Conservation (phyloP, 2,888 invertebrate genomes). For the Tupiocoris notatus region DNA sequence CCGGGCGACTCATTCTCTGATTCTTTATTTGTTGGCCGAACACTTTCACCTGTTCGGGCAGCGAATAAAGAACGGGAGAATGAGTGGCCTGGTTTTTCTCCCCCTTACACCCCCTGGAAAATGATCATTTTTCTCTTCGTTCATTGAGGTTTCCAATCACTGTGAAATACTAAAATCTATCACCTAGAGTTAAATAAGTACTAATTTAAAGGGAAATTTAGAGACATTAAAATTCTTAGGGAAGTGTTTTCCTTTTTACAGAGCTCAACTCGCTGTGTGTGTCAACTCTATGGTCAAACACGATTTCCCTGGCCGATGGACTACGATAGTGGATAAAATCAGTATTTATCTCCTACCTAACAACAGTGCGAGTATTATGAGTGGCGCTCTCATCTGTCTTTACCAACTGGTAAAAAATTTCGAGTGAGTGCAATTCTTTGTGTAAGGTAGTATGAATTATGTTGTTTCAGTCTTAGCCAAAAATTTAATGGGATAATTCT, state of each 20-base stretch:
- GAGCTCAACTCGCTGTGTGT: slow-evolving; percentile 88
- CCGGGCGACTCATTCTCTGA: too few relatives aligned
- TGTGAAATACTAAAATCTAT: too few relatives aligned
- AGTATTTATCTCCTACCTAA: slow-evolving; percentile 82
- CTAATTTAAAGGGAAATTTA: not conserved
- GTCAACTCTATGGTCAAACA: slow-evolving; percentile 89
- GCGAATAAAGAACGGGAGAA: too few relatives aligned
- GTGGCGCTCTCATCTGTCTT: slow-evolving; percentile 85
- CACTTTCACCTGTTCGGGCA: too few relatives aligned
- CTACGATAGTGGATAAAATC: slow-evolving; percentile 93
- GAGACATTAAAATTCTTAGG: not conserved
- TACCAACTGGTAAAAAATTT: slow-evolving; percentile 92
- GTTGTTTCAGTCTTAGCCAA: not conserved
- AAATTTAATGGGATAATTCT: not conserved
- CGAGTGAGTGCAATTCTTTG: slow-evolving; percentile 59
- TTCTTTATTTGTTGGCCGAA: too few relatives aligned
- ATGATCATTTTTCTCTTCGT: not conserved
- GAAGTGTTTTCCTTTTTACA: slow-evolving; percentile 52
- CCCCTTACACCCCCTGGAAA: not conserved
- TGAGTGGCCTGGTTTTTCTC: too few relatives aligned
- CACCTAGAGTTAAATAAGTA: too few relatives aligned
- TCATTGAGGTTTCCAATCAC: too few relatives aligned
- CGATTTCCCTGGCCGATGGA: slow-evolving; percentile 95
- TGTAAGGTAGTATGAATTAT: too few relatives aligned
- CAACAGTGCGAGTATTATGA: slow-evolving; percentile 83